Conservation (phyloP, 2,113 vertebrate species). For the Regulus satrapa region DNA sequence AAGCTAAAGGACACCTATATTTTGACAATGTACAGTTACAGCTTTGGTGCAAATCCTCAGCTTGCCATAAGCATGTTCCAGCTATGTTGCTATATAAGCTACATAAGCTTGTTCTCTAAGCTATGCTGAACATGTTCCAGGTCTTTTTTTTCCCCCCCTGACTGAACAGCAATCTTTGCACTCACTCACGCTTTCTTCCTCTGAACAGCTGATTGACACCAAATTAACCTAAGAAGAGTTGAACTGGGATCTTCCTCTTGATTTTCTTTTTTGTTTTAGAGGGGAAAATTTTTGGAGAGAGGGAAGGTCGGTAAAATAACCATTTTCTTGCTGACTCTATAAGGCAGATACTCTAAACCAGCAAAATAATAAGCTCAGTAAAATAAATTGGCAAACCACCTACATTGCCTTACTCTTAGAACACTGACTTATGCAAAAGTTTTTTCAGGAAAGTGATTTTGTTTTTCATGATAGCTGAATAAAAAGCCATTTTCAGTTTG, state of each 20-base stretch:
- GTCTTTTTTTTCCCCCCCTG: background rate
- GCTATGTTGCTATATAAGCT: slow-evolving; percentile 50
- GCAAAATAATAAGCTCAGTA: background rate
- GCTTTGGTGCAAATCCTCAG: slow-evolving; percentile 40
- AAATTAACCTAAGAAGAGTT: background rate
- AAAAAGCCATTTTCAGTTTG: background rate
- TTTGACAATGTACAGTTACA: slow-evolving; percentile 34
- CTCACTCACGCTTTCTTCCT: background rate
- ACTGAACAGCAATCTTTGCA: slow-evolving; percentile 19
- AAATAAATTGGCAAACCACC: background rate
- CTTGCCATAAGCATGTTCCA: slow-evolving; percentile 49
- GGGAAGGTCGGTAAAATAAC: background rate
- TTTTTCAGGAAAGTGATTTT: slow-evolving; percentile 13
- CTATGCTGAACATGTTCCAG: slow-evolving; percentile 38
- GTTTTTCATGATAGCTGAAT: background rate
- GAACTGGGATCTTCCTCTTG: background rate
- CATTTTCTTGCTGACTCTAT: slow-evolving; percentile 17
- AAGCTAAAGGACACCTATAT: slow-evolving; percentile 1
- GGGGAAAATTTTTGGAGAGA: background rate
- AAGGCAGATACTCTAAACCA: background rate
- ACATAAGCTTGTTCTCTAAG: slow-evolving; percentile 50
- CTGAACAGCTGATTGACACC: background rate
- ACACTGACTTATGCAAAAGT: slow-evolving; percentile 27
- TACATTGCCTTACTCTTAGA: background rate
- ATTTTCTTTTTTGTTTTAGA: background rate